Evolutionary conservation across 1,140 invertebrate genomes (phyloP), one percentile per base, ranked within the genome.

Genomic region (Amyelois transitella): DNA sequence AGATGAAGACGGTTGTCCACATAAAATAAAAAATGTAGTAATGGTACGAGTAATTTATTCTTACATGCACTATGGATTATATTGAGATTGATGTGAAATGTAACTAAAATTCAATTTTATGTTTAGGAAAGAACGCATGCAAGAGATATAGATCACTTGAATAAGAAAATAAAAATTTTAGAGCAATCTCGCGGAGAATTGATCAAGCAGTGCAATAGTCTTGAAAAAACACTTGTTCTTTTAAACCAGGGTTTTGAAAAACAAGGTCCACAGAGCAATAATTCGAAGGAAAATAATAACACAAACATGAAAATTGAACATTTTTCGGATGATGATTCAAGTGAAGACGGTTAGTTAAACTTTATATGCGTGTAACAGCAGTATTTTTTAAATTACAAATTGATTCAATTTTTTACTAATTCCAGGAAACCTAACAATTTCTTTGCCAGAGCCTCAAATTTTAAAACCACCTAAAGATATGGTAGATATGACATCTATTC

Each of bases 11-110:
- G 64, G 53, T 55, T 89, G 84, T 61, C 56, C 69, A 19, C 82
- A 88, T 65, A 77, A 75, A 60, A 52, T 89, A 2, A 68, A 84
- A 60, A 69, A 74, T 47, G 75, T 73, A 12, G 63, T 88, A 18
- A 73, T 64, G 61, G 86, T 87, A 73, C n/a, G 5, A 28, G 25
- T 28, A 28, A 28, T 28, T 28, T 12, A 28, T 28, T 28, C 5
- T 28, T 28, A 28, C 10, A 28, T 28, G 5, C 25, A 28, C 10
- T 28, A 28, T 28, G 5, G 10, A 6, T 28, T 28, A 28, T 45
- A 45, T 25, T 6, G 2, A 44, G 6, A 22, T 44, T 50, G 19
- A 4, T 24, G 21, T 2, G 32, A 54, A 22, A 45, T 48, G 18
- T n/a, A 43, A 38, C 24, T 18, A 18, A 21, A 44, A 17, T 51